Evolutionary conservation across 2,113 vertebrate genomes (phyloP).

Genomic region (Aleadryas rufinucha): DNA sequence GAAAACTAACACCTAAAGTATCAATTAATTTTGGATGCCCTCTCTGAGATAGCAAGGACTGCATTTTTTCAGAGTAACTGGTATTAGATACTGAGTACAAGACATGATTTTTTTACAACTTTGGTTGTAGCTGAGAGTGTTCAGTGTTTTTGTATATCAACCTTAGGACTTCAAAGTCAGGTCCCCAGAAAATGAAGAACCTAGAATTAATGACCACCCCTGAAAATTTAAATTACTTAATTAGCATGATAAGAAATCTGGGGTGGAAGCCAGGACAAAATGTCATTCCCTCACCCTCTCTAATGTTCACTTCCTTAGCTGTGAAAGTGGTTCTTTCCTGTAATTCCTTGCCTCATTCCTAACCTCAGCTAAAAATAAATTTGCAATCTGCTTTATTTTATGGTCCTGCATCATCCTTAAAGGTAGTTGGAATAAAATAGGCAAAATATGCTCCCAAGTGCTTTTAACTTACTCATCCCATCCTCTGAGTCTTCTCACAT

Average conservation of each 20-base stretch:
- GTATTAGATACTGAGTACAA: not conserved
- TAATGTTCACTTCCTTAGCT: not conserved
- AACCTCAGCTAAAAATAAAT: conserved; percentile 12
- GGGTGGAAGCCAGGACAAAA: not conserved
- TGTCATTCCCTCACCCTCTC: not conserved
- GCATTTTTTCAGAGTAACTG: not conserved
- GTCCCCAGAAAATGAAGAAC: not conserved
- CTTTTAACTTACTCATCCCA: not conserved
- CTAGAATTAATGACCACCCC: not conserved
- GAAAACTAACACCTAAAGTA: not conserved
- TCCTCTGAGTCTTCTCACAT: not conserved
- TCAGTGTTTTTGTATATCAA: not conserved
- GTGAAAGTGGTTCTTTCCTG: not conserved
- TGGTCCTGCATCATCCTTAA: not conserved
- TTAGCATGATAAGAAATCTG: not conserved
- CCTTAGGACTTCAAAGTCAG: not conserved
- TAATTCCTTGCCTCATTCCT: not conserved
- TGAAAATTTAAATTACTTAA: not conserved
- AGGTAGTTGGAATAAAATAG: not conserved
- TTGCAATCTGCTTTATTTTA: not conserved
- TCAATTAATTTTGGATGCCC: not conserved
- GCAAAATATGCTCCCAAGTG: not conserved
- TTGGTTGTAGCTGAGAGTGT: not conserved
- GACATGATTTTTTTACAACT: not conserved
- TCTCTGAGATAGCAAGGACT: not conserved